Percentiles rank a stretch among this genome's conserved stretches.
Conservation (phyloP, 2,113 vertebrate genomes). For the pig (Sus scrofa) region T2T-Sscrofa CM000818.6:113876501-113877000, state of each 20-base stretch:
- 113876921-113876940: constrained; percentile 19
- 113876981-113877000: background rate
- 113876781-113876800: constrained; percentile 69
- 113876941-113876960: background rate
- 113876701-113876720: constrained; percentile 65
- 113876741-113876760: constrained; percentile 74
- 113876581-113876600: constrained; percentile 69
- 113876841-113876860: constrained; percentile 35
- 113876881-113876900: background rate
- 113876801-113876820: constrained; percentile 34
- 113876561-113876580: constrained; percentile 59
- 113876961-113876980: constrained; percentile 16
- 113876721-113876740: constrained; percentile 70
- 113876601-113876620: constrained; percentile 75
- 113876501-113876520: constrained; percentile 56
- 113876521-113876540: background rate
- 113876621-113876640: constrained; percentile 77
- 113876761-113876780: constrained; percentile 62
- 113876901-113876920: constrained; percentile 37
- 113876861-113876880: constrained; percentile 27
- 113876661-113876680: constrained; percentile 73
- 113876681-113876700: constrained; percentile 72
- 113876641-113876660: constrained; percentile 72
- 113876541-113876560: constrained; percentile 70
- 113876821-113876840: background rate